These are phyloP conservation scores for Isaurus tuberculatus DNA, from an alignment of 92 coral and sea anemone genomes.

Conservation along the genomic window DNA sequence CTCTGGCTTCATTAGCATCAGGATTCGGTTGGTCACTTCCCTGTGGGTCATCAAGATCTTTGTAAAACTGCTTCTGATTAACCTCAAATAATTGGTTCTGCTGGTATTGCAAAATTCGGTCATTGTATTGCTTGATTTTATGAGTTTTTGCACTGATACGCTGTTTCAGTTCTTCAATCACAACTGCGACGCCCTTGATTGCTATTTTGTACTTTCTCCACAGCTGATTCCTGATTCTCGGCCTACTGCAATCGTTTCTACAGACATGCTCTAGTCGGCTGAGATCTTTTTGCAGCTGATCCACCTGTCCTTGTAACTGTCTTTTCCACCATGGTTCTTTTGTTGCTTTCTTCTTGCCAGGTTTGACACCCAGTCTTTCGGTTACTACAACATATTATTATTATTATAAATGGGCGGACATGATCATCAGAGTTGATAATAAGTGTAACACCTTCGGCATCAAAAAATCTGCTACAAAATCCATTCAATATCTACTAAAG, in stretches of 20 bases:
- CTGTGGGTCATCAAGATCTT: conserved; percentile 51
- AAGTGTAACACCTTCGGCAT: too few relatives aligned
- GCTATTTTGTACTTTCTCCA: conserved; percentile 38
- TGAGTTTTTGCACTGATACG: conserved; percentile 37
- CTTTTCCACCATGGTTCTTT: conserved; percentile 44
- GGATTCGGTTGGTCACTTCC: conserved; percentile 41
- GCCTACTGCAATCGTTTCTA: neutral
- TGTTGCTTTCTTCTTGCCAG: conserved; percentile 43
- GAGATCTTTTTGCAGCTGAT: conserved; percentile 46
- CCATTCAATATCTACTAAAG: too few relatives aligned
- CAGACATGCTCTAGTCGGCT: conserved; percentile 45
- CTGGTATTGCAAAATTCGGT: conserved; percentile 34
- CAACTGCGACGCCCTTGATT: conserved; percentile 49
- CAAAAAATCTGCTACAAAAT: too few relatives aligned
- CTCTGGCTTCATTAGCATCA: too few relatives aligned
- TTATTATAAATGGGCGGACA: too few relatives aligned
- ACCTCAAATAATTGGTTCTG: conserved; percentile 47
- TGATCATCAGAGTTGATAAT: too few relatives aligned
- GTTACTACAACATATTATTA: conserved; percentile 48
- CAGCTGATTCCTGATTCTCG: conserved; percentile 20
- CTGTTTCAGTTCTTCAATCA: too few relatives aligned
- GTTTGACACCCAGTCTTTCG: conserved; percentile 42
- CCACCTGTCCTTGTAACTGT: conserved; percentile 43
- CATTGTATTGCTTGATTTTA: conserved; percentile 40
- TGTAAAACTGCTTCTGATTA: conserved; percentile 52